phyloP scores from a whole-genome alignment of 2,113 vertebrate genomes.

The Sturnira hondurensis region DNA sequence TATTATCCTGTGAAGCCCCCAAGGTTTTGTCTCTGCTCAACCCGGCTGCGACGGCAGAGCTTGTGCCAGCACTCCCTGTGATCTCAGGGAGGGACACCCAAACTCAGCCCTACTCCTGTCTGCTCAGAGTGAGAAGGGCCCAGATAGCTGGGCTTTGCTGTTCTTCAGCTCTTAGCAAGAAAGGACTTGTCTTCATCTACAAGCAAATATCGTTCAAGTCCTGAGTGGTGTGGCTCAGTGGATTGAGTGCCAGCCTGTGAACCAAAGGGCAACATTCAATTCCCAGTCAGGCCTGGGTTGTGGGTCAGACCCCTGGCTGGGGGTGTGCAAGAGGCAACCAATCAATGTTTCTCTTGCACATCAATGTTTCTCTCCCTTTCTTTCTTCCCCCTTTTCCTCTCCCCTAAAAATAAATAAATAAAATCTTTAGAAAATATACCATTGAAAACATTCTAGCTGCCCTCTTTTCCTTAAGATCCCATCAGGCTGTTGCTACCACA shows the following conservation, averaged over 20 bases:
- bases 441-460: neutral
- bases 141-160: neutral
- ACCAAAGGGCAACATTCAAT: too few species aligned
- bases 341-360: too few species aligned
- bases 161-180: neutral
- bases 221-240: too few species aligned
- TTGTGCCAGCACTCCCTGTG: neutral
- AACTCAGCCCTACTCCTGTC: neutral
- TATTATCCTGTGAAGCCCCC: neutral
- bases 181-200: neutral
- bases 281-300: too few species aligned
- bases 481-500: slow-evolving; percentile 45
- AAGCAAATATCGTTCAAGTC: neutral
- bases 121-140: neutral
- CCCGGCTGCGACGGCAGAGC: neutral
- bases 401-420: too few species aligned
- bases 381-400: too few species aligned
- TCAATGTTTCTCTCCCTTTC: too few species aligned
- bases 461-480: slow-evolving; percentile 1
- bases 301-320: too few species aligned
- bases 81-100: neutral
- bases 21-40: neutral
- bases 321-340: too few species aligned
- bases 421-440: neutral
- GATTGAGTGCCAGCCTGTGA: too few species aligned